Conservation (phyloP, 2,113 vertebrate species). For the Apteryx mantelli region DNA sequence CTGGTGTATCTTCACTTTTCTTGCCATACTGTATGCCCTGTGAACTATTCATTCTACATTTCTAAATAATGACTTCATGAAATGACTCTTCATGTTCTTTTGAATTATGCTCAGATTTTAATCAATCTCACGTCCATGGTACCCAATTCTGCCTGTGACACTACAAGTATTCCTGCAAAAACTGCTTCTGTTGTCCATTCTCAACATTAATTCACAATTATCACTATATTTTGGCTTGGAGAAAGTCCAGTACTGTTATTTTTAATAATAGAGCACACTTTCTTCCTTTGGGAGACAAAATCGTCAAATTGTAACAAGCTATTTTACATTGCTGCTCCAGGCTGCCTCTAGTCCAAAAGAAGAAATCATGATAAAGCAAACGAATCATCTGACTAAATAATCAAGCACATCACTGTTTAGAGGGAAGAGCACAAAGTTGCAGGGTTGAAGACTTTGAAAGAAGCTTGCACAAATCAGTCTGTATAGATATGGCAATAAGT, state of each 20-base stretch:
- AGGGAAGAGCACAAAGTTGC: not conserved
- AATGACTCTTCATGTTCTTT: not conserved
- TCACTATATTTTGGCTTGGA: not conserved
- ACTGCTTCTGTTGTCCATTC: not conserved
- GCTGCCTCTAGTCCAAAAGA: conserved; percentile 3
- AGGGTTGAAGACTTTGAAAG: not conserved
- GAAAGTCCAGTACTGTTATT: not conserved
- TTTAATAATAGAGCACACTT: not conserved
- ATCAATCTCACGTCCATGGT: not conserved
- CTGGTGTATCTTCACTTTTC: not conserved
- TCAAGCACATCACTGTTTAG: not conserved
- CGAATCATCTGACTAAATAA: conserved; percentile 6
- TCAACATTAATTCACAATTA: not conserved
- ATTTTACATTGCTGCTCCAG: conserved; percentile 9
- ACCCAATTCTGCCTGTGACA: not conserved
- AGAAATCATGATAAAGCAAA: conserved; percentile 12
- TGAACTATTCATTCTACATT: not conserved
- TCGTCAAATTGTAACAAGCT: conserved; percentile 7
- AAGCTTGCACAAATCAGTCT: not conserved
- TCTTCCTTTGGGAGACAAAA: conserved; percentile 27
- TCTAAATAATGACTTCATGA: not conserved
- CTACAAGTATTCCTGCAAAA: not conserved
- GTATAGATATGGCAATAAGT: not conserved
- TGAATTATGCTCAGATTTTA: not conserved
- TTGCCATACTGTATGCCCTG: not conserved